Base-by-base conservation (phyloP, 2,888 invertebrate species). In the Perizoma affinitatum region DNA sequence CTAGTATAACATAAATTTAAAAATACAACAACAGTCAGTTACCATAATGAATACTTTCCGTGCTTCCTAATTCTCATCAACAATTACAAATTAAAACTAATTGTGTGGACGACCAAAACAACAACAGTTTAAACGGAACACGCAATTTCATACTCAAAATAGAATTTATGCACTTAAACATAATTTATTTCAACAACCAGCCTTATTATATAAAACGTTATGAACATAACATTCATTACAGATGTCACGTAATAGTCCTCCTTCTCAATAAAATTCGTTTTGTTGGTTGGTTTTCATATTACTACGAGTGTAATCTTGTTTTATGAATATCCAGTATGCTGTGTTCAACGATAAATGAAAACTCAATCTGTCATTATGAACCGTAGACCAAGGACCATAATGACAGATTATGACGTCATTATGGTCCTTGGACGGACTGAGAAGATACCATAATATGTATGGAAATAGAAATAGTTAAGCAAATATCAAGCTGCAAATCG, bases 91-190 rank as follows among this genome's bases (percentile, higher is more conserved):
- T 59, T 54, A 49, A 59, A 53, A 54, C n/a, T 54, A 54, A 54
- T 63, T 58, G 51, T 58, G 51, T 36, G 9, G 11, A 51, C 58
- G 58, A 51, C 45, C 52, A 49, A 52, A 58, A 55, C 54, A 55
- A 58, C 54, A 58, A 53, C 55, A 48, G 41, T 57, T 52, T 35
- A 5, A 47, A 54, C 51, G 43, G 54, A 58, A 58, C 50, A 50
- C 5, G 10, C 54, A 42, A 61, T 60, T 54, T 57, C n/a, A 33
- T 44, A 55, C 58, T 47, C 41, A 6, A 51, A 45, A 34, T 42
- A 43, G 22, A 11, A 44, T 55, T 35, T 55, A 43, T 44, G 7
- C 34, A n/a, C n/a, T n/a, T n/a, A 44, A 34, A n/a, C 46, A 46
- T 11, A n/a, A 9, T 8, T 34, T 6, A n/a, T 34, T 35, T n/a